Base-by-base conservation (phyloP, 2,888 invertebrate species). In the Drosophila borborema region DNA sequence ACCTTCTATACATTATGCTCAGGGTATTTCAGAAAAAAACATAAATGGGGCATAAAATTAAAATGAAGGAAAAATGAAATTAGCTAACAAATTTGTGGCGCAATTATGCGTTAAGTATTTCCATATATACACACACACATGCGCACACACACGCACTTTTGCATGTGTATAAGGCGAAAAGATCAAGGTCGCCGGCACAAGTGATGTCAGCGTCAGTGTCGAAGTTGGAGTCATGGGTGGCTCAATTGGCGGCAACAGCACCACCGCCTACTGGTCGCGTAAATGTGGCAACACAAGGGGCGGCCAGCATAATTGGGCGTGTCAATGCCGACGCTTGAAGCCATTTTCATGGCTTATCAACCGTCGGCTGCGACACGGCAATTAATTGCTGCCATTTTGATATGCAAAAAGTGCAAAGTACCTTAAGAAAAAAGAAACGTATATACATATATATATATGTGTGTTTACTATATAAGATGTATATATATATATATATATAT, bases 381-480 rank as follows among this genome's bases (percentile, higher is more conserved):
- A 86, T 90, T 88, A 86, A 86, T 86, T 86, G 90, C 88, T 72
- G 83, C 89, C 83, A 86, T 88, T 89, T 86, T 83, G 82, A 86
- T 86, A 89, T 81, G 86, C 81, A 73, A 81, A 82, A 76, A 78
- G 81, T 74, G 87, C 69, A 68, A 82, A 84, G 73, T 65, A 86
- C 64, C 69, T 55, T 31, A 58, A 62, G 48, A 45, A 60, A 67
- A 64, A 18, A 36, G 8, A n/a, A n/a, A 41, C 23, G 28, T 40
- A 51, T 56, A 40, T 51, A 3, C 8, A 9, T 28, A 8, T 23
- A 20, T 23, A 20, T 8, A 38, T 40, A 2, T n/a, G 16, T 16
- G 16, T 40, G 5, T 43, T 2, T 16, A 16, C 55, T 61, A 34
- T 46, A 31, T 56, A 49, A 41, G 43, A 64, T 72, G 9, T 36